phyloP scores from a whole-genome alignment of 2,888 invertebrate genomes.

The Leucania comma region DNA sequence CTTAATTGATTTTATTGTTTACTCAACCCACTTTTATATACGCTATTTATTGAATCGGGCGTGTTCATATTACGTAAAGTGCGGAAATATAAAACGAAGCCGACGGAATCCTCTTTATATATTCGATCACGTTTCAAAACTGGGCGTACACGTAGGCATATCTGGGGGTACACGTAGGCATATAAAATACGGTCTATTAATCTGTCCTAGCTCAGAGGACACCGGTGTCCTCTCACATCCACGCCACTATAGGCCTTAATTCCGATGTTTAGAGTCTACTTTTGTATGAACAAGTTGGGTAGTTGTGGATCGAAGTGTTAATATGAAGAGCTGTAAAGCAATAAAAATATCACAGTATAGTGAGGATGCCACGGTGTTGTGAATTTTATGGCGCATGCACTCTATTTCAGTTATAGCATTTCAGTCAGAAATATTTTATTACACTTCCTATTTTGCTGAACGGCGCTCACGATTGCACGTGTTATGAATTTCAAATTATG shows the following conservation, averaged over 20 bases:
- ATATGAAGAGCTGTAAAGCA: slow-evolving; percentile 60
- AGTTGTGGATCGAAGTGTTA: too few relatives aligned
- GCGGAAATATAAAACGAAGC: slow-evolving; percentile 32
- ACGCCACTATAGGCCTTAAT: too few relatives aligned
- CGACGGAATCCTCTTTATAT: slow-evolving; percentile 27
- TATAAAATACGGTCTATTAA: slow-evolving; percentile 54
- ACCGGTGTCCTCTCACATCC: too few relatives aligned
- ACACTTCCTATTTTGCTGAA: slow-evolving; percentile 84
- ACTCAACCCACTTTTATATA: slow-evolving; percentile 17
- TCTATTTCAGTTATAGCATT: slow-evolving; percentile 84
- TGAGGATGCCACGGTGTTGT: slow-evolving; percentile 64
- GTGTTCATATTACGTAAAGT: slow-evolving; percentile 34
- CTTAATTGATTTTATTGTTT: slow-evolving; percentile 60
- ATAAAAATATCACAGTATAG: slow-evolving; percentile 65
- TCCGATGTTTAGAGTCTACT: too few relatives aligned
- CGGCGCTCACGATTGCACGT: slow-evolving; percentile 83
- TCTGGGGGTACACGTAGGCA: slow-evolving; percentile 47
- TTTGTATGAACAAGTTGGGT: too few relatives aligned
- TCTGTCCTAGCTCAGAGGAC: too few relatives aligned
- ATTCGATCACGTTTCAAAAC: slow-evolving; percentile 49
- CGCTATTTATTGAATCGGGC: slow-evolving; percentile 33
- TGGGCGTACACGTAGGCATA: slow-evolving; percentile 48
- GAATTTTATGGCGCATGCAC: slow-evolving; percentile 79
- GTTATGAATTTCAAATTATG: slow-evolving; percentile 84
- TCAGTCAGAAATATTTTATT: slow-evolving; percentile 85